Evolutionary conservation across 2,113 vertebrate species (phyloP), one percentile per base, ranked within the genome.

Genomic region (Chlorodrepanis virens): DNA sequence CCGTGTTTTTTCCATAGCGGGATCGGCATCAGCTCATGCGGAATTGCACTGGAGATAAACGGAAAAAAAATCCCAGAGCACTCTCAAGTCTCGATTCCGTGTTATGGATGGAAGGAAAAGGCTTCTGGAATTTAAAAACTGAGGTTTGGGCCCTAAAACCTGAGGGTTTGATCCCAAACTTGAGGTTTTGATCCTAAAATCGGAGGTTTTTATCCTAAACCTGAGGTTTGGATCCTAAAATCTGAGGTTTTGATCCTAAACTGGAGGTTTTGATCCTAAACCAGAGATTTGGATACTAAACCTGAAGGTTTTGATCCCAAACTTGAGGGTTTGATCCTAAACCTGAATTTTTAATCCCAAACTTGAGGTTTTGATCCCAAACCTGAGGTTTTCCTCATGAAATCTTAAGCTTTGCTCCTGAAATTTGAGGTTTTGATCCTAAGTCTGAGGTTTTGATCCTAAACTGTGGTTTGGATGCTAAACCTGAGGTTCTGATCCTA

Each of bases 11-110:
- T 31, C 35, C 35, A 4, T 28, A 8, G 35, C 4, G 11, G 64
- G 35, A 33, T 25, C 7, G 3, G 56, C 28, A 27, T 9, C 17
- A 2, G 56, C n/a, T 61, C 1, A 10, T 3, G 31, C 1, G 19
- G 71, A 57, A 57, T 45, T 12, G 53, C 24, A 12, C 9, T 4
- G 53, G 54, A 9, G 14, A 20, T 4, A 23, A 70, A 60, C 0
- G 54, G 53, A 3, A 37, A 65, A 40, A 44, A 42, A 45, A 59
- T 33, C 35, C 19, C 29, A 1, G 29, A 59, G 29, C 2, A 29
- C 5, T 14, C 44, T 14, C 44, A 0, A 3, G 53, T 29, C 29
- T n/a, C 0, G 12, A 5, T 19, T 42, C 18, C 1, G 1, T 3
- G 29, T 40, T 15, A 12, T 0, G 2, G 53, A 11, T 3, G 29